Conservation (phyloP, 2,113 vertebrate genomes). For the Epinephelus moara region DNA sequence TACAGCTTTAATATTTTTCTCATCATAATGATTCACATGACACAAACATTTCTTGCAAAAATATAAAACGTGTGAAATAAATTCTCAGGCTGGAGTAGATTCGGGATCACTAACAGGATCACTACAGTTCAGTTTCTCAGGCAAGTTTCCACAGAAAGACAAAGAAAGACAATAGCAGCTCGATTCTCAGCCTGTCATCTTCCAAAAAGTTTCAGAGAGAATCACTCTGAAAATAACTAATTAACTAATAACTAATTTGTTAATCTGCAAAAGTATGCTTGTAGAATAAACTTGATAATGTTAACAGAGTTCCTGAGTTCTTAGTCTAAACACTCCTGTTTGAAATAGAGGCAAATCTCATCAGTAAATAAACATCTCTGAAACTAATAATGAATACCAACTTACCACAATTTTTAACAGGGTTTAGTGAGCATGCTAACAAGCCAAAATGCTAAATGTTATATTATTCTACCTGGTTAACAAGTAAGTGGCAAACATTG, state of each 20-base stretch:
- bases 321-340: not conserved
- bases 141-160: slow-evolving; percentile 36
- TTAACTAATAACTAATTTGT: slow-evolving; percentile 24
- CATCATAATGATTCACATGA: not conserved
- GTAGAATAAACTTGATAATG: not conserved
- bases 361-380: no score
- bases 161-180: slow-evolving; percentile 40
- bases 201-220: slow-evolving; percentile 3
- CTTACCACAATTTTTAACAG: no score
- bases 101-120: not conserved
- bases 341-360: not conserved
- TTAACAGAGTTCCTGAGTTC: not conserved
- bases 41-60: slow-evolving; percentile 57
- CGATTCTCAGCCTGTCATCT: slow-evolving; percentile 27
- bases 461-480: no score
- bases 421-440: no score
- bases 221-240: not conserved
- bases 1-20: slow-evolving; percentile 43
- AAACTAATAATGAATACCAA: no score
- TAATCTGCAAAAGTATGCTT: slow-evolving; percentile 16
- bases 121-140: not conserved
- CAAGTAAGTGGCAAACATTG: no score
- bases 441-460: no score
- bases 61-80: slow-evolving; percentile 55
- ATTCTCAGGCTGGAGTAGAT: slow-evolving; percentile 51